Evolutionary conservation across 1,140 invertebrate species (phyloP), one percentile per base, ranked within the genome.

Genomic region (Zaprionus ghesquierei): DNA sequence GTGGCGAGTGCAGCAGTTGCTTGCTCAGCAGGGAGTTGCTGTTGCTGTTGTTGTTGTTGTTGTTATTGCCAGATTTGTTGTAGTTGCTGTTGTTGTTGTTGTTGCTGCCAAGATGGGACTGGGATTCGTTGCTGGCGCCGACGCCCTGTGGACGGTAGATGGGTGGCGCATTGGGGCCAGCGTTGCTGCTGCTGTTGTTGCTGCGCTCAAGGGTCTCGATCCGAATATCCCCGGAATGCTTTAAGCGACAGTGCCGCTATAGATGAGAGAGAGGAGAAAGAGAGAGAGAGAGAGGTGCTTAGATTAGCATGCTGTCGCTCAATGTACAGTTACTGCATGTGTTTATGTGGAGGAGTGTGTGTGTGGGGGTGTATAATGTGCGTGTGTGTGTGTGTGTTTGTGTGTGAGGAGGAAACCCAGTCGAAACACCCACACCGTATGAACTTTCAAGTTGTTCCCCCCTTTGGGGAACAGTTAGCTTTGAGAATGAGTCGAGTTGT

Each of bases 231-330:
- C 95, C 95, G 90, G 94, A 94, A 91, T 95, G 95, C 89, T 95
- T 95, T 91, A 95, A 92, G 74, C 95, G 94, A 92, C 95, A 96
- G 76, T 96, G 95, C 81, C 95, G 94, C 95, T 95, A 93, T 76
- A 25, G 51, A 15, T 38, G 44, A n/a, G 38, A 46, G 46, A 50
- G 55, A 20, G 38, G 72, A 50, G 53, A 20, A 33, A 72, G 53
- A 69, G 68, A 46, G 6, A 54, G 22, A 61, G 38, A 13, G 10
- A 60, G 13, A 12, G 5, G 8, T 27, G 49, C 38, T 15, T 1
- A 53, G 22, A 72, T 72, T 66, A 72, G 63, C 61, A 58, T 51
- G 33, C 18, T 31, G 27, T 71, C 49, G 20, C 9, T 41, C 22
- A 29, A 3, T 25, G 15, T 46, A 23, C 33, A 73, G 35, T 51